phyloP scores from a whole-genome alignment of 2,113 vertebrate genomes.

The Azemiops feae region DNA sequence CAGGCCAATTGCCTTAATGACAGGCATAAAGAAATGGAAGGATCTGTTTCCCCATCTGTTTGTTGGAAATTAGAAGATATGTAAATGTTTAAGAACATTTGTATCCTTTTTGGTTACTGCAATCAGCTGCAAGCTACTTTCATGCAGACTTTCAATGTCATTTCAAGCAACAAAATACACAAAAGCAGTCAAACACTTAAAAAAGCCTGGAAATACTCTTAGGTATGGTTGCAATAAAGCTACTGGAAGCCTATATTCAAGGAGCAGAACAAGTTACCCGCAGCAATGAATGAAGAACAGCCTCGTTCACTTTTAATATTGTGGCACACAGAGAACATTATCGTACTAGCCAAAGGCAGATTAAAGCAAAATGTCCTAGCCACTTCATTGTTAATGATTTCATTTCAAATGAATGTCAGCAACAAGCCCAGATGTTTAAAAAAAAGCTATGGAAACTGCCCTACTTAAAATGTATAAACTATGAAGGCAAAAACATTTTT shows the following conservation, averaged over 20 bases:
- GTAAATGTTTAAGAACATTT: neutral
- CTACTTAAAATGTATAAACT: neutral
- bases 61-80: too few species aligned
- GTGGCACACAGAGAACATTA: neutral
- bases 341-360: neutral
- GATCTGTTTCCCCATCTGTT: neutral
- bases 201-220: neutral
- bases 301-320: neutral
- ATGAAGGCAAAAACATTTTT: neutral
- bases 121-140: neutral
- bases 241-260: neutral
- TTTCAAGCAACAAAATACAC: neutral
- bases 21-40: neutral
- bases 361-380: neutral
- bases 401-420: neutral
- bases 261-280: neutral
- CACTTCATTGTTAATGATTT: neutral
- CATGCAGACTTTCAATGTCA: neutral
- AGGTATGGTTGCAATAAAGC: neutral
- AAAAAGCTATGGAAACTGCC: neutral
- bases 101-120: neutral
- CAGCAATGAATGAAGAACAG: neutral
- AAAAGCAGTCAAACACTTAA: neutral
- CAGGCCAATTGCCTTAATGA: neutral
- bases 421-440: neutral